These are phyloP conservation scores for Xylophagus ater DNA, from an alignment of 2,888 invertebrate species.

Conservation along the genomic window DNA sequence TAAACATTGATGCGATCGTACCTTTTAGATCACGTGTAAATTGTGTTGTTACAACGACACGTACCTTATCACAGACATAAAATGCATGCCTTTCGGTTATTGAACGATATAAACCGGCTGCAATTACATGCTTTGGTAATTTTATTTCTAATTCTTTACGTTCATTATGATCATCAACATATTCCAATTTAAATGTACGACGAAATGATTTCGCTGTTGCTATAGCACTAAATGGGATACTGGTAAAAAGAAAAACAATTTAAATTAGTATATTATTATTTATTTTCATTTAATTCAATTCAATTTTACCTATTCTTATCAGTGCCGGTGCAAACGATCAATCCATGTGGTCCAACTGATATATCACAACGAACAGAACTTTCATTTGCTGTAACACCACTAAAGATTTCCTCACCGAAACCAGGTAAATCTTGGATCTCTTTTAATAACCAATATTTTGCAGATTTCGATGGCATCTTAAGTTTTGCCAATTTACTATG, in stretches of 20 bases:
- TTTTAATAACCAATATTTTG: constrained; percentile 73
- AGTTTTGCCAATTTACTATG: constrained; percentile 38
- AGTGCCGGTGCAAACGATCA: constrained; percentile 59
- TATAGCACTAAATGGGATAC: constrained; percentile 72
- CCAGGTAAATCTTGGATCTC: constrained; percentile 68
- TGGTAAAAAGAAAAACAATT: constrained; percentile 26
- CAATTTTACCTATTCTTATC: constrained; percentile 43
- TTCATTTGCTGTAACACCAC: constrained; percentile 46
- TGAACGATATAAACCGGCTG: constrained; percentile 71
- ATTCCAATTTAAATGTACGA: constrained; percentile 63
- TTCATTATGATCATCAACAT: constrained; percentile 57
- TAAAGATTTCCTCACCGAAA: constrained; percentile 76
- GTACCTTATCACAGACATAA: constrained; percentile 84
- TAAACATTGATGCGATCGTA: constrained; percentile 82
- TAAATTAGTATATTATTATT: not conserved
- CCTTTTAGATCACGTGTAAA: constrained; percentile 83
- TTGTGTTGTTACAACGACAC: constrained; percentile 77
- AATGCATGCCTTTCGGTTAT: constrained; percentile 88
- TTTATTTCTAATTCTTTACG: constrained; percentile 60
- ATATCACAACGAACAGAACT: constrained; percentile 42
- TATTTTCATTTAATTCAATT: not conserved
- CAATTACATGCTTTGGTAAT: constrained; percentile 68
- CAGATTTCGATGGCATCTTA: constrained; percentile 60
- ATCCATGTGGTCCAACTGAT: constrained; percentile 75
- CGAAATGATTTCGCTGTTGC: constrained; percentile 66